Evolutionary conservation across 2,888 invertebrate species (phyloP).

Genomic region (Quadriops clusia): DNA sequence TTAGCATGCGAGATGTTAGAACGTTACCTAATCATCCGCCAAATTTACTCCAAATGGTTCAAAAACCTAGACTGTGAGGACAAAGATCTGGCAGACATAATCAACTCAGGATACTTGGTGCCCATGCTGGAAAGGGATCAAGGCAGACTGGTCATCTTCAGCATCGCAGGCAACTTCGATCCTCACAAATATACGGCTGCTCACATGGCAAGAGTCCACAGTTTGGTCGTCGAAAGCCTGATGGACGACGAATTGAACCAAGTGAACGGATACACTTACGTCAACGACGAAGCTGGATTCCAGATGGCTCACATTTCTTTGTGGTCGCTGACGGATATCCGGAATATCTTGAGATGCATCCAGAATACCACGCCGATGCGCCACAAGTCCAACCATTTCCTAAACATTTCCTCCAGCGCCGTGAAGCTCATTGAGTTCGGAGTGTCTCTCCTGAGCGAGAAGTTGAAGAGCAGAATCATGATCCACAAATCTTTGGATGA

Average conservation of each 20-base stretch:
- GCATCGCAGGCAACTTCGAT: conserved; percentile 56
- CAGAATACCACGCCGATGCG: conserved; percentile 86
- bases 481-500: conserved; percentile 64
- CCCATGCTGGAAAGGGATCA: conserved; percentile 64
- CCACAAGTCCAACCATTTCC: conserved; percentile 78
- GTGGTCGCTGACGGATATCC: conserved; percentile 69
- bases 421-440: conserved; percentile 74
- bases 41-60: conserved; percentile 80
- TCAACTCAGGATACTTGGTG: conserved; percentile 68
- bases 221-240: conserved; percentile 71
- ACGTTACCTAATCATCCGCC: conserved; percentile 72
- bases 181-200: conserved; percentile 50
- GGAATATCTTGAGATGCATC: conserved; percentile 65
- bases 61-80: conserved; percentile 68
- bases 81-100: conserved; percentile 65
- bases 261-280: conserved; percentile 72
- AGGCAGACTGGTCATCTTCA: conserved; percentile 68
- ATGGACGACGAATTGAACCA: conserved; percentile 78
- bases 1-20: conserved; percentile 80
- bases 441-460: conserved; percentile 70
- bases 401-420: conserved; percentile 73
- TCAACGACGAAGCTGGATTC: conserved; percentile 72
- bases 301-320: conserved; percentile 73
- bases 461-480: conserved; percentile 67
- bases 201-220: conserved; percentile 76